Evolutionary conservation across 2,113 vertebrate genomes (phyloP).

Genomic region (human (Homo sapiens)): DNA sequence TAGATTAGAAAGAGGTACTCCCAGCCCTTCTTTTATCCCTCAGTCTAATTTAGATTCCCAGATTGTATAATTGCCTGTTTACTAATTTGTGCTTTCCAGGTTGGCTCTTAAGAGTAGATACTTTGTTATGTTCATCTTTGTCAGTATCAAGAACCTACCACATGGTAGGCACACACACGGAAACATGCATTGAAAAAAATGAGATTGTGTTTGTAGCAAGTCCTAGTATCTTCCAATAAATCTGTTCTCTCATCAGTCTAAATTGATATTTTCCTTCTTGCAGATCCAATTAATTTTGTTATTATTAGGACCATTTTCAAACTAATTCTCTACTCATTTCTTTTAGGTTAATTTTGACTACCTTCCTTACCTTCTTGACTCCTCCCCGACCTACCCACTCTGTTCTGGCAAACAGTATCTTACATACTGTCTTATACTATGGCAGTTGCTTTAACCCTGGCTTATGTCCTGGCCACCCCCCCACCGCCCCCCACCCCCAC

Average conservation of each 20-base stretch:
- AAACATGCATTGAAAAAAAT: neutral
- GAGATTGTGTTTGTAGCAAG: neutral
- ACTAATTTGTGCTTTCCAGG: neutral
- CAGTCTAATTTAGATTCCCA: neutral
- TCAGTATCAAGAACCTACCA: neutral
- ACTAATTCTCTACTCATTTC: neutral
- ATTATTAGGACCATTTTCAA: neutral
- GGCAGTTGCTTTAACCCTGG: neutral
- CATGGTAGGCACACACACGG: neutral
- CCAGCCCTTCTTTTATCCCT: neutral
- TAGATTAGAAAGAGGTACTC: neutral
- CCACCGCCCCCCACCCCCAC: too few relatives aligned
- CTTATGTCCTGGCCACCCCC: neutral
- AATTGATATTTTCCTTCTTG: neutral
- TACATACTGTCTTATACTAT: neutral
- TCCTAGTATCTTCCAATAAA: neutral
- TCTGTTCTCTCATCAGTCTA: neutral
- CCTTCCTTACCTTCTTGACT: neutral
- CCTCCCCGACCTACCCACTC: too few relatives aligned
- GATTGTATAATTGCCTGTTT: neutral
- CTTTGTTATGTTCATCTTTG: neutral
- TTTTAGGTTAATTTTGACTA: slow-evolving; percentile 10
- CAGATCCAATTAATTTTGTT: neutral
- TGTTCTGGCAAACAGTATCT: neutral
- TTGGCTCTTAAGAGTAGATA: neutral